phyloP scores from a whole-genome alignment of 2,113 vertebrate genomes.

The Romanogobio albipinnatus region DNA sequence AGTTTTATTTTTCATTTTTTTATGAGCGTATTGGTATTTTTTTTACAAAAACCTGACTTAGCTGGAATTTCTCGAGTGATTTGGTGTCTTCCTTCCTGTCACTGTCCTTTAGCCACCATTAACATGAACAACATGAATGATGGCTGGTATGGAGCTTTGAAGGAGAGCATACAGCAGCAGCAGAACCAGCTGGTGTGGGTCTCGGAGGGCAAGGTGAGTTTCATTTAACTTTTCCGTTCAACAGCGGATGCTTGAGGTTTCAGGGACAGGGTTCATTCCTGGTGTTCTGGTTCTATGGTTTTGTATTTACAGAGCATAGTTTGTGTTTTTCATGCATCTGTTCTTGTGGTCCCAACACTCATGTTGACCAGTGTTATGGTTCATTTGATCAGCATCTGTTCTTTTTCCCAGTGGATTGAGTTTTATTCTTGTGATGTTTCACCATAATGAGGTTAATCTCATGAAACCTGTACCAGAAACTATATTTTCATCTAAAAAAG shows the following conservation, averaged over 20 bases:
- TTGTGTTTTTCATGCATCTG: background rate
- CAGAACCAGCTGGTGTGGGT: conserved; percentile 99
- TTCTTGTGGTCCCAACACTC: background rate
- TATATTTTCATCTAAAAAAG: background rate
- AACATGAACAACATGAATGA: conserved; percentile 99
- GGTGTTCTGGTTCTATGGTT: background rate
- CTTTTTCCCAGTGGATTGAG: background rate
- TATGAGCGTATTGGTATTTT: background rate
- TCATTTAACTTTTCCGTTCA: background rate
- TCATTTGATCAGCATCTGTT: background rate
- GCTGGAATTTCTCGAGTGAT: background rate
- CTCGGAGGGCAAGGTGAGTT: conserved; percentile 96
- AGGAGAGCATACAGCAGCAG: conserved; percentile 93
- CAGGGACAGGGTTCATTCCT: background rate
- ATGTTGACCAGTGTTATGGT: background rate
- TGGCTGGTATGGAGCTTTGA: conserved; percentile 96
- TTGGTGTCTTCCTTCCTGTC: background rate
- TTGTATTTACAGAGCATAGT: background rate
- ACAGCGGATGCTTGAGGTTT: background rate
- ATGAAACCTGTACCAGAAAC: background rate
- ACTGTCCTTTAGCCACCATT: conserved; percentile 84
- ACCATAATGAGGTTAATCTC: background rate
- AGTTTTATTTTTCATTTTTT: too few relatives aligned
- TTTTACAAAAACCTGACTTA: background rate
- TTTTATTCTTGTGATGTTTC: background rate